These are phyloP conservation scores for Dynastes tityus DNA, from an alignment of 2,888 invertebrate genomes.

Conservation along the genomic window DNA sequence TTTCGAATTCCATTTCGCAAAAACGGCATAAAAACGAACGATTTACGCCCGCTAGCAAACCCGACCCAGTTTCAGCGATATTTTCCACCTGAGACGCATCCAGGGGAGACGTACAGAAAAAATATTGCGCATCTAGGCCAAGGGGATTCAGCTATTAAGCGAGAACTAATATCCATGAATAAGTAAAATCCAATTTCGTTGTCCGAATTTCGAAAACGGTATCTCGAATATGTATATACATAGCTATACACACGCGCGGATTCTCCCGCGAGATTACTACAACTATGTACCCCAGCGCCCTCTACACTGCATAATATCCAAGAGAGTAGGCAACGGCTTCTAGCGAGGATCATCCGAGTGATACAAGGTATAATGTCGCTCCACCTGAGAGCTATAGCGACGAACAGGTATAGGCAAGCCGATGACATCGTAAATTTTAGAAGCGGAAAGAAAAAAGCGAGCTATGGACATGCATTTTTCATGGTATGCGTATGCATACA, in stretches of 20 bases:
- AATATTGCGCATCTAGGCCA: constrained; percentile 9
- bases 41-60: too few relatives aligned
- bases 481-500: background rate
- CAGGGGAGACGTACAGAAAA: background rate
- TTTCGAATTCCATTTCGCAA: too few relatives aligned
- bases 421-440: background rate
- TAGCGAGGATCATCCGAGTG: background rate
- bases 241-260: constrained; percentile 15
- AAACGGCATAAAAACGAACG: too few relatives aligned
- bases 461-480: background rate
- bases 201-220: constrained; percentile 33
- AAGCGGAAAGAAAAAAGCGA: background rate
- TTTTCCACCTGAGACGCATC: constrained; percentile 20
- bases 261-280: constrained; percentile 31
- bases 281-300: background rate
- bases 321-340: background rate
- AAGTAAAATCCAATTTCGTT: constrained; percentile 45
- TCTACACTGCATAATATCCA: background rate
- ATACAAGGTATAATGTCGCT: background rate
- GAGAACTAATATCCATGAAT: constrained; percentile 42
- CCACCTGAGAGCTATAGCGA: background rate
- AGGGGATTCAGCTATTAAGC: constrained; percentile 11
- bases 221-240: constrained; percentile 22
- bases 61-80: background rate
- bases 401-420: background rate